Evolutionary conservation across 2,888 invertebrate species (phyloP), one percentile per base, ranked within the genome.

Genomic region (Apodemia zela): DNA sequence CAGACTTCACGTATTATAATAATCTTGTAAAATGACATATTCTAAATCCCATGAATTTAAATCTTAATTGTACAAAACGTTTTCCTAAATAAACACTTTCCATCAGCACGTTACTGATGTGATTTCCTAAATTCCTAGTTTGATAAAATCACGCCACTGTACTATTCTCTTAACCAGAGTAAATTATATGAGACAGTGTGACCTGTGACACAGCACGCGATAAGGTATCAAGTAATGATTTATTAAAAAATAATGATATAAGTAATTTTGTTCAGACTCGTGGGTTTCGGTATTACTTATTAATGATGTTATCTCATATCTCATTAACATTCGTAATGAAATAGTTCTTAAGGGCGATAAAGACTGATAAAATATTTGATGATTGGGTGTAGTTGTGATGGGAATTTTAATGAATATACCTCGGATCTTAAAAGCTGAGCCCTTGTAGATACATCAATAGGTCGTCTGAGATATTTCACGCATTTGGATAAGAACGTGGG

Each of bases 191-290:
- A 57, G 57, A 57, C 57, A 57, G 25, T 29, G 57, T 57, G 57
- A 57, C 57, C 57, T 57, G 57, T 57, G 57, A 29, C 54, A 57
- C 29, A 57, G 54, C 54, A 57, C 54, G 54, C 54, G 54, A 57
- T 57, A 57, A 57, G 54, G 25, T 29, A 57, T 57, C 54, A 29
- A 29, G 25, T 57, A 57, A 57, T 57, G 54, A 57, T 54, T 54
- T 54, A 54, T 54, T 51, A 51, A 51, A 54, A 54, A 54, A 54
- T 54, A 54, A 54, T 54, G 54, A 54, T 54, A 54, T 54, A 54
- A 54, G 54, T 54, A 54, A 54, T 54, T 25, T 54, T 54, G 25
- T 54, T 42, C 6, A 25, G 25, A 13, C 54, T 25, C 54, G 54
- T 54, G 54, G 54, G 54, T 21, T 54, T 54, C 25, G 54, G 11